Percentiles rank a stretch among this genome's conserved stretches.
Evolutionary conservation across 2,113 vertebrate species (phyloP).

Genomic region (Pluvialis apricaria): DNA sequence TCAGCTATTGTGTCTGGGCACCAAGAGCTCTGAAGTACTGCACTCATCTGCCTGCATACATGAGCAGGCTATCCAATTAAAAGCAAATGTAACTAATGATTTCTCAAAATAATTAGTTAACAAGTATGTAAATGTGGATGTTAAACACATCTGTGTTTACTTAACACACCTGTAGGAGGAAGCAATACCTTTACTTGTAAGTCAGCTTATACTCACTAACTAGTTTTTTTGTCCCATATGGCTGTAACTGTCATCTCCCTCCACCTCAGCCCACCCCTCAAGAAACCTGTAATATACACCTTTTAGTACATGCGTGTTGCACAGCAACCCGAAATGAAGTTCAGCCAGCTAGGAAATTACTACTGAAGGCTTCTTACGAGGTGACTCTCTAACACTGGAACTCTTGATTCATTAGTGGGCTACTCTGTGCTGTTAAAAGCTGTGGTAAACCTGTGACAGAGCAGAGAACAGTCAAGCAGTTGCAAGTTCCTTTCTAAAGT

Average conservation of each 20-base stretch:
- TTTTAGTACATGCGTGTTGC: background rate
- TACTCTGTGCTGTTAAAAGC: background rate
- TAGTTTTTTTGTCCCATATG: background rate
- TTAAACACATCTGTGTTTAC: background rate
- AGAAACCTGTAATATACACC: background rate
- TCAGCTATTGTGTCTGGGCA: background rate
- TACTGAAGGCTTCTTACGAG: background rate
- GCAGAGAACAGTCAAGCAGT: background rate
- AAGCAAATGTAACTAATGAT: background rate
- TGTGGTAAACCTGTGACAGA: background rate
- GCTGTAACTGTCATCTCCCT: background rate
- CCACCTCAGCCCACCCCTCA: background rate
- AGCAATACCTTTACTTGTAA: background rate
- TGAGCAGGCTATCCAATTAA: background rate
- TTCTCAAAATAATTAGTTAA: background rate
- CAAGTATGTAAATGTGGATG: background rate
- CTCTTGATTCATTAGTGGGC: background rate
- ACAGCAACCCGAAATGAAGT: background rate
- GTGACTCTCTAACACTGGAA: background rate
- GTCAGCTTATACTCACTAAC: background rate
- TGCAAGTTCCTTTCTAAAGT: background rate
- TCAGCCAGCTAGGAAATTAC: background rate
- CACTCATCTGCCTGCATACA: background rate
- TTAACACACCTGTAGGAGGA: background rate
- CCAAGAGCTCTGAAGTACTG: background rate